Evolutionary conservation across 2,113 vertebrate genomes (phyloP), one percentile per base, ranked within the genome.

Genomic region (Daubentonia madagascariensis): DNA sequence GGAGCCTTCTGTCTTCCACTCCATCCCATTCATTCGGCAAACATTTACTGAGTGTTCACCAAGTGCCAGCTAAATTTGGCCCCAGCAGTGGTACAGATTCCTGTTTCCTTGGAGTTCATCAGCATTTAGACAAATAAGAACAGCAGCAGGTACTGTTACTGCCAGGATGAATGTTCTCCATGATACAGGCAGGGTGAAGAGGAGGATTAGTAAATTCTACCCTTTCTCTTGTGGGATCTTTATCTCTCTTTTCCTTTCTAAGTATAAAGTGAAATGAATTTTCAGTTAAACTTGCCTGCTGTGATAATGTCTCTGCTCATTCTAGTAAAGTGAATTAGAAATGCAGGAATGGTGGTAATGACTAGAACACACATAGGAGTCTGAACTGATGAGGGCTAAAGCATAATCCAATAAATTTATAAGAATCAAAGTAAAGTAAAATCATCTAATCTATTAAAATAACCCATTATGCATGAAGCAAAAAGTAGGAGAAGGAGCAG

Each of bases 361-460:
- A 50, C 45, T 18, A 17, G 78, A 78, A n/a, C 63, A 95, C 50
- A 96, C 30, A 50, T 80, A 70, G 88, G 25, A 45, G 7, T 72
- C 43, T 11, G 45, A 85, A 37, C 11, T 8, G 12, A 0, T 5
- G 9, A 23, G 61, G 35, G 52, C 70, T 85, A 12, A 30, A 76
- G 16, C 0, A 9, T 57, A 48, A 95, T 88, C 65, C 1, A 1
- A 0, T 68, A 89, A 50, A 86, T 86, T 22, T 63, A 0, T 57
- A 94, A 80, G 50, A 97, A 37, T 43, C 78, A 84, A 68, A 48
- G 67, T n/a, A 84, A 68, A 48, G 67, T n/a, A 81, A 89, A 95
- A 96, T 92, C 16, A 90, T 91, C 61, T 68, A 10, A 90, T 61
- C 35, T 92, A 20, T 88, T 52, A 85, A 78, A 78, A 70, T 76